phyloP scores from a whole-genome alignment of 1,140 invertebrate species.

The Pachyrhynchus sulphureomaculatus region DNA sequence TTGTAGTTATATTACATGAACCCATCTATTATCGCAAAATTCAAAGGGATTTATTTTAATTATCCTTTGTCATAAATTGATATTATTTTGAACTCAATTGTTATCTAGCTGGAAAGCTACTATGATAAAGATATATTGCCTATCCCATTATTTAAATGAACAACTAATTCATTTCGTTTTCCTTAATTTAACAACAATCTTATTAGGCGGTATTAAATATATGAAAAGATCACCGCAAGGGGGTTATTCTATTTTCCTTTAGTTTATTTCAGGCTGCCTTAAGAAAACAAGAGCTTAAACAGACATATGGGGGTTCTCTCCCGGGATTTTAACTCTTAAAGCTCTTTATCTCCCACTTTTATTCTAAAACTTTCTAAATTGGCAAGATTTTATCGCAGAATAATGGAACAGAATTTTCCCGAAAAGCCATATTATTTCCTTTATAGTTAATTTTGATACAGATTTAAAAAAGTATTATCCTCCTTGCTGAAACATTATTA shows the following conservation, averaged over 20 bases:
- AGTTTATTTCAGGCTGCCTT: conserved; percentile 2
- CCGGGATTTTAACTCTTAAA: conserved; percentile 17
- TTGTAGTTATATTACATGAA: too few relatives aligned
- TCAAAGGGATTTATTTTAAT: neutral
- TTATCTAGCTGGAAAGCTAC: neutral
- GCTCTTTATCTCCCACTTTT: conserved; percentile 21
- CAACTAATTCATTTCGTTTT: conserved; percentile 4
- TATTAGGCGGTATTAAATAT: conserved; percentile 1
- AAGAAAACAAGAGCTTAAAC: conserved; percentile 24
- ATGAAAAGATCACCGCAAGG: neutral
- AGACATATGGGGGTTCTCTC: conserved; percentile 23
- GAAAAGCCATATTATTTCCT: conserved; percentile 15
- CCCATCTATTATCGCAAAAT: too few relatives aligned
- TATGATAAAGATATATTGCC: neutral
- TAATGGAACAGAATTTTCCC: conserved; percentile 18
- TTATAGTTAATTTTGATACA: conserved; percentile 18
- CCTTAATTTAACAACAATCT: neutral
- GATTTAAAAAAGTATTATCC: too few relatives aligned
- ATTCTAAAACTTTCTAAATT: conserved; percentile 27
- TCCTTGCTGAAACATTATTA: too few relatives aligned
- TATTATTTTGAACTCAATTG: neutral
- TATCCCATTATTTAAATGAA: neutral
- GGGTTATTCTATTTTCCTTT: conserved; percentile 3
- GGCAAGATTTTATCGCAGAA: conserved; percentile 22
- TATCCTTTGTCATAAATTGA: neutral